Percentiles rank a stretch among this genome's conserved stretches.
phyloP scores from a whole-genome alignment of 2,113 vertebrate genomes.

The Pyxicephalus adspersus region DNA sequence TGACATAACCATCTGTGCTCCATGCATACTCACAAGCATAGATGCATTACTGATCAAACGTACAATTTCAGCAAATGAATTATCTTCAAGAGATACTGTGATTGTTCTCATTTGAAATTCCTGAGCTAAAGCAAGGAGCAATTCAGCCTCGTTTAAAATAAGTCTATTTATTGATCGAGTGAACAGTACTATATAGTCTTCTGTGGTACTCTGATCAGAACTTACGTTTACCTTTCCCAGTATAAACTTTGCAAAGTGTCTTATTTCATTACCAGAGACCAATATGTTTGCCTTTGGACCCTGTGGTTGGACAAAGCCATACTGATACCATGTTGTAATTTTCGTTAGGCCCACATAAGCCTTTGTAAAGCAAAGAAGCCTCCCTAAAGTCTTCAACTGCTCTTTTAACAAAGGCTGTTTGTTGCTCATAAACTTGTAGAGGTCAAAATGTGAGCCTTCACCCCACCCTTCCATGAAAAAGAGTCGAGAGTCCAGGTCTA shows the following conservation, averaged over 20 bases:
- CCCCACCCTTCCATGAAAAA: conserved; percentile 98
- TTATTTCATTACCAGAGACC: conserved; percentile 91
- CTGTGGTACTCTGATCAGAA: conserved; percentile 62
- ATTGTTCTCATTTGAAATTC: conserved; percentile 96
- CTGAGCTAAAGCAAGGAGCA: conserved; percentile 89
- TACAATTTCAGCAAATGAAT: conserved; percentile 84
- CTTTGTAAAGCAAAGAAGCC: conserved; percentile 93
- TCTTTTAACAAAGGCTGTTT: conserved; percentile 91
- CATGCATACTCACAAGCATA: conserved; percentile 96
- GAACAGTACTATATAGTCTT: conserved; percentile 91
- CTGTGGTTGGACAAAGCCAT: conserved; percentile 95
- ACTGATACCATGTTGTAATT: conserved; percentile 98
- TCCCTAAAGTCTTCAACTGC: conserved; percentile 88
- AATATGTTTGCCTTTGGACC: conserved; percentile 96
- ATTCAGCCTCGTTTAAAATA: conserved; percentile 92
- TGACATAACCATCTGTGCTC: conserved; percentile 89
- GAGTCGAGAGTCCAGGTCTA: conserved; percentile 84
- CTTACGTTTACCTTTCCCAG: conserved; percentile 85
- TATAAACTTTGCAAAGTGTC: conserved; percentile 85
- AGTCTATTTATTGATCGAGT: conserved; percentile 90
- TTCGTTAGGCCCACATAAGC: conserved; percentile 94
- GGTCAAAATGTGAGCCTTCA: conserved; percentile 91
- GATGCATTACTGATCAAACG: conserved; percentile 84
- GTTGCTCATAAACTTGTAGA: conserved; percentile 90
- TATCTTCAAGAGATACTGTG: conserved; percentile 90